Evolutionary conservation across 2,113 vertebrate species (phyloP).

Genomic region (Euleptes europaea): DNA sequence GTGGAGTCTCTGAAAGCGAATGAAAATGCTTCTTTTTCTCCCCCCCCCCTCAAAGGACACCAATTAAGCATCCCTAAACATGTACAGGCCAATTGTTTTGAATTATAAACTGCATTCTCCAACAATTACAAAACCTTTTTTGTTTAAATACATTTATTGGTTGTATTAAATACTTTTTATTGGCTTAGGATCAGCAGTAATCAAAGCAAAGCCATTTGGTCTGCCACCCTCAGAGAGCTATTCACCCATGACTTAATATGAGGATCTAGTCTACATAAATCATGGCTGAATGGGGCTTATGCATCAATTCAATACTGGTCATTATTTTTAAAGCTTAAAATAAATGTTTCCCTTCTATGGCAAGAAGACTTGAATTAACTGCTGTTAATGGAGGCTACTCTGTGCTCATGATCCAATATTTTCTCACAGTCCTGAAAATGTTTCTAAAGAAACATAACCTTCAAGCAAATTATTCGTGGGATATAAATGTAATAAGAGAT

Average conservation of each 20-base stretch:
- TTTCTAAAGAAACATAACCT: background rate
- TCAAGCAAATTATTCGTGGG: background rate
- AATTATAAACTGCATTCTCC: conserved; percentile 36
- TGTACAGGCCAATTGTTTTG: conserved; percentile 40
- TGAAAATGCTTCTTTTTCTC: background rate
- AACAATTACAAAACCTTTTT: conserved; percentile 39
- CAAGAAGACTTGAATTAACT: background rate
- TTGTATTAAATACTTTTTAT: conserved; percentile 40
- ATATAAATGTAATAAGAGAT: background rate
- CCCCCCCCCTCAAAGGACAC: conserved; percentile 19
- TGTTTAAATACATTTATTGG: conserved; percentile 27
- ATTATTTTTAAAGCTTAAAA: conserved; percentile 23
- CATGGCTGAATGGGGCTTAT: background rate
- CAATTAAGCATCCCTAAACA: background rate
- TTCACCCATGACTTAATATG: conserved; percentile 17
- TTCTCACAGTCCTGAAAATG: background rate
- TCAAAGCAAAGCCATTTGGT: conserved; percentile 41
- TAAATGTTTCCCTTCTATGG: background rate
- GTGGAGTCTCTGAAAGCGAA: conserved; percentile 16
- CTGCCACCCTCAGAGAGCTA: conserved; percentile 25
- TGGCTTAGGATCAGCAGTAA: conserved; percentile 32
- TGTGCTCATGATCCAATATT: background rate
- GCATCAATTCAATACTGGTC: background rate
- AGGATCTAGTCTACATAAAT: conserved; percentile 2
- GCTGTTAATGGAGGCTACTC: background rate